phyloP scores from a whole-genome alignment of 2,797 vertebrate species.

The Steatocranus sp. region DNA sequence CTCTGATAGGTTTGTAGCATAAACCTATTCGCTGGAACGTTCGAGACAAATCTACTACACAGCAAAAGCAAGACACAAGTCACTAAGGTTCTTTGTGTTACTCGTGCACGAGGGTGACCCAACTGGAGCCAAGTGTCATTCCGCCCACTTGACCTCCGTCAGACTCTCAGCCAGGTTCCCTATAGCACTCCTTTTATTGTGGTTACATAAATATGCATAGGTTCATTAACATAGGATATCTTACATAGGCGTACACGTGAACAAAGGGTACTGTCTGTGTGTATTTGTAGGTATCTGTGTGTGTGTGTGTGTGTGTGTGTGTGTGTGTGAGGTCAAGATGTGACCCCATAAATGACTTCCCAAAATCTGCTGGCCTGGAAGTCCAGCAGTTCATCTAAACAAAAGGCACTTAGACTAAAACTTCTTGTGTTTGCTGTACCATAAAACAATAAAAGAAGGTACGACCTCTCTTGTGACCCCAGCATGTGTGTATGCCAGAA shows the following conservation, averaged over 20 bases:
- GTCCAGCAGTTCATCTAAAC: not conserved
- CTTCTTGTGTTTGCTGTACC: too few species aligned
- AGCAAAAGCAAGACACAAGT: not conserved
- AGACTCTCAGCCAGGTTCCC: not conserved
- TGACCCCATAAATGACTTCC: not conserved
- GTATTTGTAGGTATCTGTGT: not conserved
- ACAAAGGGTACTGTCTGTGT: not conserved
- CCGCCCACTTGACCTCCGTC: not conserved
- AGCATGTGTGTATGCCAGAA: too few species aligned
- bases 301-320: too few species aligned
- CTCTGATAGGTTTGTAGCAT: not conserved
- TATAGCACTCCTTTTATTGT: not conserved
- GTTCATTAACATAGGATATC: not conserved
- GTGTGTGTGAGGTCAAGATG: rapidly evolving
- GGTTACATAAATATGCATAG: not conserved
- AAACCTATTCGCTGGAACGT: rapidly evolving
- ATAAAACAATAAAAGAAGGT: too few species aligned
- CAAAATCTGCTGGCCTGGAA: not conserved
- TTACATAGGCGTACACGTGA: not conserved
- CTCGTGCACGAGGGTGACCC: rapidly evolving
- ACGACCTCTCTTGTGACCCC: too few species aligned
- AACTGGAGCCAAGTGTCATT: not conserved
- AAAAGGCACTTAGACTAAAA: too few species aligned
- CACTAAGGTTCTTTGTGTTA: not conserved
- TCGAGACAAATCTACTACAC: not conserved